Evolutionary conservation across 2,113 vertebrate genomes (phyloP).

Genomic region (Myiopsitta monachus): DNA sequence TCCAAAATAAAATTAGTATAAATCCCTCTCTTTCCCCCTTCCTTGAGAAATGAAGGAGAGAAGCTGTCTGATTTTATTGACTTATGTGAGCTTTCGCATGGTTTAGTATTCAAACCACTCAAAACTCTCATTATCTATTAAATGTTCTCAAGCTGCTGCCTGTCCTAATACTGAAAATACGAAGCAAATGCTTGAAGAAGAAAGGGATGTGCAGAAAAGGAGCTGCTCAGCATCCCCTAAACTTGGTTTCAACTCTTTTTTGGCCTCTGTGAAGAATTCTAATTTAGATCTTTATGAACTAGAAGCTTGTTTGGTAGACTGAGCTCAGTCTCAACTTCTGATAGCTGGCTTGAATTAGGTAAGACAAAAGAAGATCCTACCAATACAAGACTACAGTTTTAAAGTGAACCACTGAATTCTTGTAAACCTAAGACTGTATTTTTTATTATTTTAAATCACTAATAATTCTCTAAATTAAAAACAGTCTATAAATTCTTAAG

Average conservation of each 20-base stretch:
- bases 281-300: neutral
- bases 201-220: neutral
- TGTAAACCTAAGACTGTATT: neutral
- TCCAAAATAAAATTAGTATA: neutral
- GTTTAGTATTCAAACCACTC: slow-evolving; percentile 4
- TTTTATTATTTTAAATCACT: neutral
- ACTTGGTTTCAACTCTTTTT: neutral
- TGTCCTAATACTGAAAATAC: neutral
- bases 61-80: neutral
- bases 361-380: neutral
- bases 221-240: neutral
- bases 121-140: slow-evolving; percentile 29
- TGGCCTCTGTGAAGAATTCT: neutral
- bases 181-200: neutral
- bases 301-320: neutral
- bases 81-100: neutral
- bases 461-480: neutral
- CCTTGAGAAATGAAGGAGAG: neutral
- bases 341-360: neutral
- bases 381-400: neutral
- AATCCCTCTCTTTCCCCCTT: neutral
- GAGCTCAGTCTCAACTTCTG: neutral
- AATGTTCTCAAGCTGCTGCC: neutral
- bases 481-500: neutral
- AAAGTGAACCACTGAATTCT: neutral